A percentile compares a stretch with the other conserved stretches of the same genome.
Evolutionary conservation across 2,888 invertebrate genomes (phyloP).

Genomic region (Meandrusa payeni): DNA sequence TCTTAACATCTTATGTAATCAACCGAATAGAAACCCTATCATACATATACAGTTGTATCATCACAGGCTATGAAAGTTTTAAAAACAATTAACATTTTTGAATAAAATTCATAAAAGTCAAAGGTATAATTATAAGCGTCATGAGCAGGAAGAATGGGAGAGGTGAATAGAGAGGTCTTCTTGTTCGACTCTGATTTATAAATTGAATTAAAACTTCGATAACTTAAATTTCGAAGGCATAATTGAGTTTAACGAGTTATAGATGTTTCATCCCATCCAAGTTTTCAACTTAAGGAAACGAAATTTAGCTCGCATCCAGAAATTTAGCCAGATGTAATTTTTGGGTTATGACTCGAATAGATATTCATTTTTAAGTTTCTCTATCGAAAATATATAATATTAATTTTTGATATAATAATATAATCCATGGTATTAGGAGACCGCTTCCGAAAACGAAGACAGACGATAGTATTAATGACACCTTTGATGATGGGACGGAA

Average conservation of each 20-base stretch:
- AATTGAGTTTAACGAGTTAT: conserved; percentile 25
- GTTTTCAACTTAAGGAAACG: conserved; percentile 21
- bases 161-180: conserved; percentile 15
- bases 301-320: conserved; percentile 15
- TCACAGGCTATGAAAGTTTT: background rate
- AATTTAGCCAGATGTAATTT: conserved; percentile 5
- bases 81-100: conserved; percentile 2
- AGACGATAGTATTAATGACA: too few relatives aligned
- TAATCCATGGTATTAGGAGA: too few relatives aligned
- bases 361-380: too few relatives aligned
- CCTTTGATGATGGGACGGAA: too few relatives aligned
- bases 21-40: too few relatives aligned
- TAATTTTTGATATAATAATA: too few relatives aligned
- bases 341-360: background rate
- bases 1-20: too few relatives aligned
- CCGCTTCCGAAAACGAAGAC: too few relatives aligned
- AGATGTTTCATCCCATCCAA: conserved; percentile 23
- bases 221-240: conserved; percentile 24
- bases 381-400: too few relatives aligned
- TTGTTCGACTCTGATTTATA: conserved; percentile 21
- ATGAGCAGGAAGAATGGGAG: conserved; percentile 5
- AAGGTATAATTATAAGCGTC: conserved; percentile 7
- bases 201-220: conserved; percentile 27
- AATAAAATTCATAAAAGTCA: conserved; percentile 2
- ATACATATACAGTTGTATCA: too few relatives aligned